Conservation (phyloP, 2,797 vertebrate species). For the Eulemur mongoz region DNA sequence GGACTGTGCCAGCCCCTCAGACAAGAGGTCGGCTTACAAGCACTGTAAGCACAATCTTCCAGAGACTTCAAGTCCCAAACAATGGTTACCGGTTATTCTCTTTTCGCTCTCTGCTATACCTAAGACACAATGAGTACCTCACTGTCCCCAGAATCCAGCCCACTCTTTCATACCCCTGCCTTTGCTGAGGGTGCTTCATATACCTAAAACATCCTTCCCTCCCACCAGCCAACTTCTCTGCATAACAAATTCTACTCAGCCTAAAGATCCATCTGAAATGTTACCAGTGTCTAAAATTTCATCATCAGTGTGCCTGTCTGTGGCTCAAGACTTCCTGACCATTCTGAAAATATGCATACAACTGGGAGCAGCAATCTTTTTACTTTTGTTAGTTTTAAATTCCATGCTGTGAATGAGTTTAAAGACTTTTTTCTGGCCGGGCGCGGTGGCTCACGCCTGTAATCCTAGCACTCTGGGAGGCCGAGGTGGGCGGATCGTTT, state of each 20-base stretch:
- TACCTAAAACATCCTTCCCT: neutral
- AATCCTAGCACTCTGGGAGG: no score
- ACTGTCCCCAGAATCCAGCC: neutral
- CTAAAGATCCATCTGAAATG: neutral
- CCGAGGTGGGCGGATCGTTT: no score
- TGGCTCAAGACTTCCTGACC: neutral
- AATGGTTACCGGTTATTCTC: neutral
- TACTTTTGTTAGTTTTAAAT: neutral
- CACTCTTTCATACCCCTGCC: neutral
- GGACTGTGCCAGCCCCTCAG: neutral
- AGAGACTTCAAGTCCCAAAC: neutral
- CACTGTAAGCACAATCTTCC: neutral
- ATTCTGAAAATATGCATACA: neutral
- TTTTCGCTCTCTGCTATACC: neutral
- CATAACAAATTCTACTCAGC: no score
- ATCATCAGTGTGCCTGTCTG: neutral
- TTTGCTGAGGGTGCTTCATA: neutral
- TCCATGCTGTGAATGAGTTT: no score
- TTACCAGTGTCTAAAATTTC: neutral
- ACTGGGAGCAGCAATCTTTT: neutral
- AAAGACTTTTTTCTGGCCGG: neutral
- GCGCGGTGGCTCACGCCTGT: no score
- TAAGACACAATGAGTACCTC: neutral
- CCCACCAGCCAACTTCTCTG: neutral
- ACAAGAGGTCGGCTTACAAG: slow-evolving; percentile 11